phyloP scores from a whole-genome alignment of 2,888 invertebrate genomes.

The Spialia ferax region DNA sequence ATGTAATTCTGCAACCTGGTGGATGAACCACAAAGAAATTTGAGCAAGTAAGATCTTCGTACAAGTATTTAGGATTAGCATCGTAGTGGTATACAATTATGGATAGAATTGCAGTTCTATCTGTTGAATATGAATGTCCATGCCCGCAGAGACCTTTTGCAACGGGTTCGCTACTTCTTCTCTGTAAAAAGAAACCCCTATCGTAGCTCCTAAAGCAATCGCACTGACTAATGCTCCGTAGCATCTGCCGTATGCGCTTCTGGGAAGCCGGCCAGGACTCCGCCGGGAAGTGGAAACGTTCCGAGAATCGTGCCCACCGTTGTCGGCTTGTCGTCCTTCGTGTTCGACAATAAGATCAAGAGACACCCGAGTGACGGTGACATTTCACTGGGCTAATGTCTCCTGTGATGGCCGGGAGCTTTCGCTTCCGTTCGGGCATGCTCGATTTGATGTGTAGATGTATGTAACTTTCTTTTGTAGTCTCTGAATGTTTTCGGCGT shows the following conservation, averaged over 20 bases:
- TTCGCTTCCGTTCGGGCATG: constrained; percentile 18
- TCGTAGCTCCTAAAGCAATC: constrained; percentile 46
- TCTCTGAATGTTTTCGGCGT: constrained; percentile 8
- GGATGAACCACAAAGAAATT: too few relatives aligned
- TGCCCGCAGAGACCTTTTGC: background rate
- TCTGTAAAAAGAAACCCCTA: background rate
- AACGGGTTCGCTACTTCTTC: background rate
- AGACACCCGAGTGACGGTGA: constrained; percentile 54
- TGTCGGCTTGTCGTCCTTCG: constrained; percentile 56
- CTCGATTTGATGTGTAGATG: constrained; percentile 21
- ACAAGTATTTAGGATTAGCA: too few relatives aligned
- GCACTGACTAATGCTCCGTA: constrained; percentile 50
- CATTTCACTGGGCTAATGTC: constrained; percentile 54
- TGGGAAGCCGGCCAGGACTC: constrained; percentile 66
- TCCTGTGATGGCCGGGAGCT: constrained; percentile 17
- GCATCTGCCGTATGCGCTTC: constrained; percentile 57
- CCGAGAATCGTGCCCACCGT: constrained; percentile 62
- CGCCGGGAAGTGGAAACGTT: constrained; percentile 64
- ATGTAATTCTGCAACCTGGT: too few relatives aligned
- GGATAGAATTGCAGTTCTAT: too few relatives aligned
- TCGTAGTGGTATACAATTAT: too few relatives aligned
- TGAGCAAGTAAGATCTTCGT: too few relatives aligned
- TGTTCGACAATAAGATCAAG: constrained; percentile 61
- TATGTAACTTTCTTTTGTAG: constrained; percentile 22
- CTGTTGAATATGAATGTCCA: background rate